Percentiles rank a stretch among this genome's conserved stretches.
These are phyloP conservation scores for Morpho achilles DNA, from an alignment of 2,888 invertebrate species.

Conservation along the genomic window DNA sequence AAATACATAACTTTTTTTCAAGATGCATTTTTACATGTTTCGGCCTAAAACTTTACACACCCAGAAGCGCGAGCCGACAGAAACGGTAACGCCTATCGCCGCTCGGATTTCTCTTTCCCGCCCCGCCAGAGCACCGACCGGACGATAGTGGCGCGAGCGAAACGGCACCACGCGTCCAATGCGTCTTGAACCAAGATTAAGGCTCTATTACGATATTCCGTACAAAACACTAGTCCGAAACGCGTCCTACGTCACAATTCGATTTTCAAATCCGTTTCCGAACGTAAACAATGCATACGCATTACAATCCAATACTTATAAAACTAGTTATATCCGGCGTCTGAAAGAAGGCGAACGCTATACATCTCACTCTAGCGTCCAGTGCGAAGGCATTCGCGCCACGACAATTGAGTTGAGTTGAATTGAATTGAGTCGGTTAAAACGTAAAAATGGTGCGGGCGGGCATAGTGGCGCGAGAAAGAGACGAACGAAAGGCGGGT, in stretches of 20 bases:
- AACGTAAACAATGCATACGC: slow-evolving; percentile 6
- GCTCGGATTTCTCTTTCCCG: slow-evolving; percentile 62
- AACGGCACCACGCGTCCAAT: slow-evolving; percentile 57
- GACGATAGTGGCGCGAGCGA: slow-evolving; percentile 74
- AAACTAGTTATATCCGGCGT: slow-evolving; percentile 33
- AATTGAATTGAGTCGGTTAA: slow-evolving; percentile 78
- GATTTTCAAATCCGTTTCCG: slow-evolving; percentile 25
- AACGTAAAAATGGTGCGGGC: slow-evolving; percentile 76
- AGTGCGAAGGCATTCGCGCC: slow-evolving; percentile 72
- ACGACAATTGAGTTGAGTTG: slow-evolving; percentile 79
- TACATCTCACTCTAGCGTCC: slow-evolving; percentile 76
- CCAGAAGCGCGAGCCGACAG: slow-evolving; percentile 62
- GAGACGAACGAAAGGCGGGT: slow-evolving; percentile 78
- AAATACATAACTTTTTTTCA: slow-evolving; percentile 80
- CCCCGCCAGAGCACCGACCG: slow-evolving; percentile 44
- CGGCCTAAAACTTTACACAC: slow-evolving; percentile 80
- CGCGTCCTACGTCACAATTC: slow-evolving; percentile 45
- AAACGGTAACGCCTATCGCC: slow-evolving; percentile 67
- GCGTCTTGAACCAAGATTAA: slow-evolving; percentile 73
- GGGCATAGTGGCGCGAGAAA: slow-evolving; percentile 69
- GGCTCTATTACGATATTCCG: slow-evolving; percentile 67
- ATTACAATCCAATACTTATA: slow-evolving; percentile 10
- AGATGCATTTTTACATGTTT: slow-evolving; percentile 80
- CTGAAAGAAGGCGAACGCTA: slow-evolving; percentile 56
- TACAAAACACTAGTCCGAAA: slow-evolving; percentile 59